phyloP scores from a whole-genome alignment of 2,888 invertebrate species.

The Penaeus monodon region DNA sequence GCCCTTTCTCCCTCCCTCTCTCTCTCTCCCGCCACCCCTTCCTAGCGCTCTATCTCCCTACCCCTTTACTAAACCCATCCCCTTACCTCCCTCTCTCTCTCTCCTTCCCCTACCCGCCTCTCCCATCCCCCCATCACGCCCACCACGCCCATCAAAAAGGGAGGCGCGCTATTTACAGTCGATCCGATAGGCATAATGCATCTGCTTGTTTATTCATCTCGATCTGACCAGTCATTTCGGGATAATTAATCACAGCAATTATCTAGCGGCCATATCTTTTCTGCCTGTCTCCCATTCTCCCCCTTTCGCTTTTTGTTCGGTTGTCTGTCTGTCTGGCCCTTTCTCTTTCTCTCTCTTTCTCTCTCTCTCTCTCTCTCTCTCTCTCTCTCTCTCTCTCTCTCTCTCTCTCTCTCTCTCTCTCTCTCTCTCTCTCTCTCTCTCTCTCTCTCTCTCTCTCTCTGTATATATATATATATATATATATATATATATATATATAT shows the following conservation, averaged over 20 bases:
- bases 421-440: too few relatives aligned
- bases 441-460: too few relatives aligned
- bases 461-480: too few relatives aligned
- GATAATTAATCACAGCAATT: slow-evolving; percentile 16
- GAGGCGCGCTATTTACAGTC: slow-evolving; percentile 8
- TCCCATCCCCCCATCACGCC: background rate
- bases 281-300: too few relatives aligned
- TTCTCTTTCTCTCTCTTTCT: too few relatives aligned
- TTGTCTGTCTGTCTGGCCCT: too few relatives aligned
- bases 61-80: background rate
- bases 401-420: too few relatives aligned
- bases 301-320: too few relatives aligned
- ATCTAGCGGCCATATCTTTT: background rate
- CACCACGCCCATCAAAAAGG: background rate
- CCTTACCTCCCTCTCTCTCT: background rate
- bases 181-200: slow-evolving; percentile 11
- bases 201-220: slow-evolving; percentile 11
- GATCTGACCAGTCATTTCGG: slow-evolving; percentile 15
- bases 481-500: too few relatives aligned
- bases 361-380: too few relatives aligned
- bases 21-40: background rate
- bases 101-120: background rate
- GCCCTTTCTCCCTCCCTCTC: background rate
- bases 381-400: too few relatives aligned
- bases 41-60: background rate